Evolutionary conservation across 2,113 vertebrate species (phyloP), one percentile per base, ranked within the genome.

Genomic region (Takifugu flavidus): DNA sequence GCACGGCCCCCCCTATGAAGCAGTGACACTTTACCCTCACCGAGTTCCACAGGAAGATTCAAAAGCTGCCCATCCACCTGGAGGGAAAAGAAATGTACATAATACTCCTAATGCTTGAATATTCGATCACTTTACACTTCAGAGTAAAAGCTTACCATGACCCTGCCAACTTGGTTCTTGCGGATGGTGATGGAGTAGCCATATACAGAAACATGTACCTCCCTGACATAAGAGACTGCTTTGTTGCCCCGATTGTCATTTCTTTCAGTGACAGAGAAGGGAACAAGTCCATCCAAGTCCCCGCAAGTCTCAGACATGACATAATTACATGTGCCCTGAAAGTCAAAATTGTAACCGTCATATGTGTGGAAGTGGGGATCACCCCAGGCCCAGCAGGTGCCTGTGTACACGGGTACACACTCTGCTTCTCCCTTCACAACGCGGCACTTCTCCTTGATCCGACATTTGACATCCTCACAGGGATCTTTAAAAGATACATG

Each of bases 301-400:
- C 89, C 89, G 2, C 89, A 90, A 39, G 70, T 82, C 2, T 89
- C 74, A 0, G 89, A 90, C 62, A 95, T 78, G 53, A 39, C 60
- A 70, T 94, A 94, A 0, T 78, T 85, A 68, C 93, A 94, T 51
- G 89, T 90, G 51, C 93, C 93, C 73, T 93, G 92, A 82, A 94
- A 94, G 77, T 93, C 56, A 6, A 82, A 93, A 65, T 86, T 83
- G 52, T 72, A 71, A 6, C 90, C 87, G 27, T 94, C 93, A 43
- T 91, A 94, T 52, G 84, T 92, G 68, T 86, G 62, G 14, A 92
- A 94, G 73, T 94, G 93, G 2, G 91, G 91, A 67, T 93, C 92
- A 0, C 93, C 92, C 2, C 83, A 90, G 0, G 78, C 90, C 71
- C 89, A 74, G 78, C 93, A 94, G 31, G 3, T 84, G 25, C 82